Base-by-base conservation (phyloP, 2,797 vertebrate species). In the Hylomyscus alleni region DNA sequence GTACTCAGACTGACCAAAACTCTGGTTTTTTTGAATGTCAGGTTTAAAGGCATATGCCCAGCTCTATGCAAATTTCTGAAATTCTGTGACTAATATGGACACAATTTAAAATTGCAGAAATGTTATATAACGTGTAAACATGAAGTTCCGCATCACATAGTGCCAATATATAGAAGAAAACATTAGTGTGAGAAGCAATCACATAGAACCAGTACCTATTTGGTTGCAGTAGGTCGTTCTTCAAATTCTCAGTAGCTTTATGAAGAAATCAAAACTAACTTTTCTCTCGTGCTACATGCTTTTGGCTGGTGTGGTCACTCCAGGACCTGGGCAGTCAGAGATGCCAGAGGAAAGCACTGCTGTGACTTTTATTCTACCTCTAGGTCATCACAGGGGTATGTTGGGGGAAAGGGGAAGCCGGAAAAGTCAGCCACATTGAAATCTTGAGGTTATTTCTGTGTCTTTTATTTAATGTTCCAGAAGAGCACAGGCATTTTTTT, bases 191-290 rank as follows among this genome's bases (percentile, higher is more conserved):
- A 37, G 89, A 88, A 62, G 24, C 73, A 93, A 56, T 83, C 58
- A 26, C 0, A 12, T 10, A 50, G 72, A 24, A 81, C 26, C 15
- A 75, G 1, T 69, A 20, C 37, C 84, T 77, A 0, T 77, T 65
- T n/a, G 60, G 58, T 89, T 15, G 3, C 29, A 10, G 81, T 77
- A 60, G 15, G 54, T 44, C 62, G 34, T 75, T 67, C 62, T 93
- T 20, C 34, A 76, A 20, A 26, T 58, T 65, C 24, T 90, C 52
- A 44, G 11, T 84, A 44, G 6, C 44, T 87, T 72, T 76, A 40
- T 52, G 58, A 92, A 95, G 34, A 52, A 92, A 94, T 62, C 56
- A 40, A 93, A 26, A 19, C 31, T 37, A 86, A 47, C 65, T 92
- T 87, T 87, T 92, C 22, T 34, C n/a, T 20, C 31, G 92, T 40